A percentile compares a stretch with the other conserved stretches of the same genome.
Evolutionary conservation across 1,140 invertebrate species (phyloP).

Genomic region (Cyphomyrmex costatus): DNA sequence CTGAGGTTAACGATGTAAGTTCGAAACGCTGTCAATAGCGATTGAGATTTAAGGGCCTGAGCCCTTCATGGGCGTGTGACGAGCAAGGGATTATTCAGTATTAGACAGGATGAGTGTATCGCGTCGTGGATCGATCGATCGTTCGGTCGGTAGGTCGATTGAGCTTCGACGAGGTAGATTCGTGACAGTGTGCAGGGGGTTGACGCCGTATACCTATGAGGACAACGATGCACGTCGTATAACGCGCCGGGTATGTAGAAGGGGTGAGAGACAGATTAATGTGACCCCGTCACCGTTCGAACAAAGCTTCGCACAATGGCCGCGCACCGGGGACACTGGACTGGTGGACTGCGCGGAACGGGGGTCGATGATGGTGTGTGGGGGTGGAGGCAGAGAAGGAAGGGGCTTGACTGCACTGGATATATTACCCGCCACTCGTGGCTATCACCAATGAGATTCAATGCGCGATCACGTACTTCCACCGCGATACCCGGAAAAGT

Average conservation of each 20-base stretch:
- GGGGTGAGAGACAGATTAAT: constrained; percentile 86
- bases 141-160: constrained; percentile 66
- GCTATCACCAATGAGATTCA: constrained; percentile 85
- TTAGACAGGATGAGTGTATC: constrained; percentile 32
- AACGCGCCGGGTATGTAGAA: constrained; percentile 79
- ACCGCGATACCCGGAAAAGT: constrained; percentile 76
- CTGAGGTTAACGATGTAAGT: constrained; percentile 59
- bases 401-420: constrained; percentile 80
- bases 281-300: constrained; percentile 85
- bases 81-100: constrained; percentile 55
- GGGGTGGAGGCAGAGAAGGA: constrained; percentile 72
- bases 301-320: constrained; percentile 86
- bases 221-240: constrained; percentile 77
- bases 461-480: constrained; percentile 82
- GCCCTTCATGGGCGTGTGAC: constrained; percentile 36
- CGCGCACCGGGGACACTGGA: constrained; percentile 82
- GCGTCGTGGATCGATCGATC: constrained; percentile 68
- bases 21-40: constrained; percentile 60
- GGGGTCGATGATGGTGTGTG: constrained; percentile 72
- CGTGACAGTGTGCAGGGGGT: constrained; percentile 42
- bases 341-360: constrained; percentile 68
- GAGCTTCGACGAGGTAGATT: constrained; percentile 65
- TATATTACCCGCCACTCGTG: constrained; percentile 83
- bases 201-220: constrained; percentile 68
- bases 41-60: constrained; percentile 69